Percentiles rank a stretch among this genome's conserved stretches.
Evolutionary conservation across 2,113 vertebrate genomes (phyloP).

Genomic region (Hippocampus mohnikei): DNA sequence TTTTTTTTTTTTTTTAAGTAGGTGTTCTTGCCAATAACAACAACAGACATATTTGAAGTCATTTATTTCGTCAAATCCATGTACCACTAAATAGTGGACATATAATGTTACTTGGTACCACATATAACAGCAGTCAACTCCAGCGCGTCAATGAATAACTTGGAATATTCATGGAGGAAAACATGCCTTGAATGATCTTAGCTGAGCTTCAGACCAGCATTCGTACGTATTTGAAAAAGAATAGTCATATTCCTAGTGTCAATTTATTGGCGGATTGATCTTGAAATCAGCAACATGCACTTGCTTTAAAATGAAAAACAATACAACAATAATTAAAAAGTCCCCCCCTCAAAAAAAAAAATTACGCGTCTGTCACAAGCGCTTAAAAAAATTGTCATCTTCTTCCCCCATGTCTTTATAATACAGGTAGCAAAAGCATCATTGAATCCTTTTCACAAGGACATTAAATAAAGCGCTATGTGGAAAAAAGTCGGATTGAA

Average conservation of each 20-base stretch:
- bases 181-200: neutral
- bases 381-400: neutral
- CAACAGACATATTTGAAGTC: neutral
- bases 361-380: neutral
- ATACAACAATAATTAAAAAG: neutral
- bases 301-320: constrained; percentile 7
- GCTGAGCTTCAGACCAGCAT: neutral
- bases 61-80: constrained; percentile 53
- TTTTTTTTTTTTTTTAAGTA: too few species aligned
- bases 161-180: neutral
- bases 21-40: neutral
- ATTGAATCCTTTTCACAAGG: constrained; percentile 12
- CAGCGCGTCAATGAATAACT: neutral
- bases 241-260: constrained; percentile 1
- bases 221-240: constrained; percentile 11
- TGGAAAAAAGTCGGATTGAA: constrained; percentile 19
- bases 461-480: neutral
- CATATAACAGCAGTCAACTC: constrained; percentile 12
- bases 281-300: constrained; percentile 11
- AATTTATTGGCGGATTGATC: neutral
- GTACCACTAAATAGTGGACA: constrained; percentile 17
- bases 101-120: constrained; percentile 1
- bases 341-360: neutral
- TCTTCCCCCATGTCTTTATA: constrained; percentile 3
- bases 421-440: constrained; percentile 15